Evolutionary conservation across 1,140 invertebrate species (phyloP).

Genomic region (Zophobas morio): DNA sequence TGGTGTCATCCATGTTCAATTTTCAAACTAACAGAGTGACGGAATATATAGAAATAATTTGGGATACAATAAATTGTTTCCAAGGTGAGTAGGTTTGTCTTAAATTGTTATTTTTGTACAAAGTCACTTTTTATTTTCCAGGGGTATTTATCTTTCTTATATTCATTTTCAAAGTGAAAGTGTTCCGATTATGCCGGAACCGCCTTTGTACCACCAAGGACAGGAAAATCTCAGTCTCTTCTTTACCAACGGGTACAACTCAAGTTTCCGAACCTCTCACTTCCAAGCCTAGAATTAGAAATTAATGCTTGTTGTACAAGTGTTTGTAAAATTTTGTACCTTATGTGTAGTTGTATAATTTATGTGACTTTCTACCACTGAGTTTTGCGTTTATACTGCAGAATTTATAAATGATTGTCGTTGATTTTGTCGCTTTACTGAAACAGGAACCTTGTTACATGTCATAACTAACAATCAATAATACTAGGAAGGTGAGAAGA

Average conservation of each 20-base stretch:
- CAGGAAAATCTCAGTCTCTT: slow-evolving; percentile 14
- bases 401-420: too few relatives aligned
- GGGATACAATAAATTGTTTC: slow-evolving; percentile 43
- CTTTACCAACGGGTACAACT: not conserved
- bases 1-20: slow-evolving; percentile 64
- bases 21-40: slow-evolving; percentile 46
- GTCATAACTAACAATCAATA: too few relatives aligned
- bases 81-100: slow-evolving; percentile 13
- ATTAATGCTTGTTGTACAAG: not conserved
- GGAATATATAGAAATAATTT: slow-evolving; percentile 54
- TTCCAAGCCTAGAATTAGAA: slow-evolving; percentile 15
- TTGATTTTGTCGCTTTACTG: too few relatives aligned
- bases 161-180: slow-evolving; percentile 25
- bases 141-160: slow-evolving; percentile 31
- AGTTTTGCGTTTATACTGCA: too few relatives aligned
- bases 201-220: not conserved
- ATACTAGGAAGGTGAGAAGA: too few relatives aligned
- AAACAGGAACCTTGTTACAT: too few relatives aligned
- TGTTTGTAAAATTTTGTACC: not conserved
- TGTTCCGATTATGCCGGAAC: slow-evolving; percentile 11
- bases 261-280: slow-evolving; percentile 9
- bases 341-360: not conserved
- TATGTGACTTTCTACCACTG: too few relatives aligned
- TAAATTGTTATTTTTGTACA: not conserved
- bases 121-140: slow-evolving; percentile 5